Percentiles rank a stretch among this genome's conserved stretches.
phyloP scores from a whole-genome alignment of 2,113 vertebrate species.

The Pygoscelis antarcticus region DNA sequence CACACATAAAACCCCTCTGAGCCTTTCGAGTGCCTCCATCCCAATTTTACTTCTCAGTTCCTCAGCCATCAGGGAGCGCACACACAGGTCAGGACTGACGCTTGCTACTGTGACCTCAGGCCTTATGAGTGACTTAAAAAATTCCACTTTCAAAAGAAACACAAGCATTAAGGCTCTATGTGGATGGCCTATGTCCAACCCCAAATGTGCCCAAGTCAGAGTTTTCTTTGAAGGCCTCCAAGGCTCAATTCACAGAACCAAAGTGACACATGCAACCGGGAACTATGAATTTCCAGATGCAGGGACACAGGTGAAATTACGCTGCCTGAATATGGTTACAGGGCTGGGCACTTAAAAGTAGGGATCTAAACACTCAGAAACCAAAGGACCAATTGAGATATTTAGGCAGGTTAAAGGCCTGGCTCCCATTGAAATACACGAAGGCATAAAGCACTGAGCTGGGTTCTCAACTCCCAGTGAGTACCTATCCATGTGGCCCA shows the following conservation, averaged over 20 bases:
- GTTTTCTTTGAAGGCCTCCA: not conserved
- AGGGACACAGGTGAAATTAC: not conserved
- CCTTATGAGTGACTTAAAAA: not conserved
- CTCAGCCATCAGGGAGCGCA: not conserved
- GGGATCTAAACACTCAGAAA: not conserved
- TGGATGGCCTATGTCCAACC: not conserved
- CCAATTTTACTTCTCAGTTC: not conserved
- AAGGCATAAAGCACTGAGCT: not conserved
- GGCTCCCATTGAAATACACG: not conserved
- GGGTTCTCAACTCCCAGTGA: not conserved
- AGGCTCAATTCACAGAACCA: not conserved
- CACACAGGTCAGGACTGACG: not conserved
- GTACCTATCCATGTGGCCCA: not conserved
- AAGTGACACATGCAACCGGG: not conserved
- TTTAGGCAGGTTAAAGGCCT: not conserved
- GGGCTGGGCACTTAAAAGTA: not conserved
- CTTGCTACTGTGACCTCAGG: not conserved
- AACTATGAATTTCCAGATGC: not conserved
- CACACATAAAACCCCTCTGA: not conserved
- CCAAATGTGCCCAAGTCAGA: not conserved
- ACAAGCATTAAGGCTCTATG: not conserved
- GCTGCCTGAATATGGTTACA: not conserved
- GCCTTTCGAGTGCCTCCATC: not conserved
- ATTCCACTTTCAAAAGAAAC: not conserved
- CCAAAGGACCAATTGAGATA: not conserved